Evolutionary conservation across 2,113 vertebrate genomes (phyloP), one percentile per base, ranked within the genome.

Genomic region (Cnemophilus loriae): DNA sequence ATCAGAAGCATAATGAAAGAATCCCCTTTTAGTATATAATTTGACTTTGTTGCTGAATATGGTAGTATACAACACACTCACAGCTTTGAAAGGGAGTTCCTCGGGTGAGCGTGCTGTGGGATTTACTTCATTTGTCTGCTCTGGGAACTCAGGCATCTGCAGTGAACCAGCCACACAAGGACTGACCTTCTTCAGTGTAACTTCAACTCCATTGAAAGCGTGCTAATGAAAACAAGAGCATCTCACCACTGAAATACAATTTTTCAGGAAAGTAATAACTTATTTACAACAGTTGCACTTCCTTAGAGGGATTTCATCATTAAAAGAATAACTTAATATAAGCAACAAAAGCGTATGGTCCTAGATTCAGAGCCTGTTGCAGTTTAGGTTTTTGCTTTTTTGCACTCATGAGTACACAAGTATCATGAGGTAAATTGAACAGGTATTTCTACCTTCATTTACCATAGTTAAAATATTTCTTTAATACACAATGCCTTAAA

Each of bases 161-260:
- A 61, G 71, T 0, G 37, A 88, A 52, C 81, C 82, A 44, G 59
- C 52, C 60, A 77, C 22, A 1, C 11, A 11, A 60, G 88, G 60
- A 73, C 87, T 84, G 73, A 60, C 59, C 41, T 84, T 93, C 83
- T 93, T 95, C 67, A 95, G 37, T n/a, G 64, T 89, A 49, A 96
- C 85, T 94, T 97, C 96, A 76, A 95, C 88, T 63, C 87, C 94
- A 69, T 35, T 95, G 91, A 95, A 96, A 65, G 87, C 2, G 3
- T 87, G 94, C 97, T 97, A 93, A 82, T 16, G 89, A 85, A 90
- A 82, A 53, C 6, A 96, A 83, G 46, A 93, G 88, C 37, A 93
- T 28, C 12, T 57, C 39, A 84, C 32, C 52, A 86, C 8, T 56
- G 18, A 73, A 89, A 95, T 22, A 17, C 3, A 27, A 16, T 28